A percentile compares a stretch with the other conserved stretches of the same genome.
phyloP scores from a whole-genome alignment of 2,113 vertebrate genomes.

The Patagioenas fasciata region DNA sequence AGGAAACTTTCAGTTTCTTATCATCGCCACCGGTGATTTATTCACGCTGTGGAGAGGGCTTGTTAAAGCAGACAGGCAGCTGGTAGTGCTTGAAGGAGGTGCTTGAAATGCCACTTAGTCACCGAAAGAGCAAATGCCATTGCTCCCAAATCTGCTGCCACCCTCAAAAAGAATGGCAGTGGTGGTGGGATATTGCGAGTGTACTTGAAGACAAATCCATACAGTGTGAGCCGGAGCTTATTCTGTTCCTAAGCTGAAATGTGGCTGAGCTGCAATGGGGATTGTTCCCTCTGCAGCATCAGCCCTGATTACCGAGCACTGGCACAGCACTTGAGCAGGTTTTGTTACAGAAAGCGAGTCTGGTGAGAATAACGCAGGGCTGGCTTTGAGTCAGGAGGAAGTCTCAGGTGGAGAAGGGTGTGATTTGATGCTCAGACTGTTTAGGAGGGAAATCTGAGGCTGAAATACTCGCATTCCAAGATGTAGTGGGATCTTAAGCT shows the following conservation, averaged over 20 bases:
- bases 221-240: accelerated
- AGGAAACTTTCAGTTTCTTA: neutral
- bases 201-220: neutral
- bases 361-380: neutral
- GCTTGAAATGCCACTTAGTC: neutral
- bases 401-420: accelerated
- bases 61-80: neutral
- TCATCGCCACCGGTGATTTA: accelerated
- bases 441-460: neutral
- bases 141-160: neutral
- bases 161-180: neutral
- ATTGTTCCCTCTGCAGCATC: neutral
- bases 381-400: neutral
- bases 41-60: neutral
- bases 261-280: neutral
- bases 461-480: accelerated
- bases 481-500: neutral
- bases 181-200: accelerated
- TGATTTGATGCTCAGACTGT: neutral
- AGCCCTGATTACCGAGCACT: neutral
- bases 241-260: neutral
- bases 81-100: neutral
- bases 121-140: neutral
- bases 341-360: neutral
- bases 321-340: neutral